Percentiles rank a stretch among this genome's conserved stretches.
These are phyloP conservation scores for Alloscopus bannaensis DNA, from an alignment of 2,888 invertebrate species.

Conservation along the genomic window DNA sequence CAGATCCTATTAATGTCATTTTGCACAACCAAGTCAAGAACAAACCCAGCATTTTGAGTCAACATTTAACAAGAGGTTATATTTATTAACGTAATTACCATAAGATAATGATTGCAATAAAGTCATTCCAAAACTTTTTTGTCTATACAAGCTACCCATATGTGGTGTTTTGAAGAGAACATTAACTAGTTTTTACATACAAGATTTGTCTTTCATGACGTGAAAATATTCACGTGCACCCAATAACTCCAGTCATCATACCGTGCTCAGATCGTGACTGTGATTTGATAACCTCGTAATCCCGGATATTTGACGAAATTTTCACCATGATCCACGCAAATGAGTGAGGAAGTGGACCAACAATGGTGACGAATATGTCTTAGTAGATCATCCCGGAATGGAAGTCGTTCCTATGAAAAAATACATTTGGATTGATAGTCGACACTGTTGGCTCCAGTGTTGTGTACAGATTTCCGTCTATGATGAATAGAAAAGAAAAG, in stretches of 20 bases:
- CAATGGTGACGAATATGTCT: too few relatives aligned
- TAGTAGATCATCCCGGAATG: constrained; percentile 95
- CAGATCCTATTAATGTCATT: constrained; percentile 8
- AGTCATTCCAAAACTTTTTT: constrained; percentile 44
- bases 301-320: too few relatives aligned
- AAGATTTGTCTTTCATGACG: too few relatives aligned
- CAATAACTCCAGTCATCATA: too few relatives aligned
- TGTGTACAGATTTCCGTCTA: constrained; percentile 88
- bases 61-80: constrained; percentile 42
- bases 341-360: too few relatives aligned
- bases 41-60: neutral
- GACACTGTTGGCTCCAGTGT: constrained; percentile 90
- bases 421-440: constrained; percentile 90
- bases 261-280: too few relatives aligned
- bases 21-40: neutral
- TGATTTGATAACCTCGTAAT: too few relatives aligned
- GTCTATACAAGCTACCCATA: constrained; percentile 26
- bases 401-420: constrained; percentile 89
- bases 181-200: too few relatives aligned
- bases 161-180: too few relatives aligned
- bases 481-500: constrained; percentile 15
- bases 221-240: too few relatives aligned
- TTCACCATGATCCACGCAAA: too few relatives aligned
- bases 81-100: constrained; percentile 40
- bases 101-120: constrained; percentile 40